phyloP scores from a whole-genome alignment of 2,113 vertebrate genomes.

The Neoarius graeffei region DNA sequence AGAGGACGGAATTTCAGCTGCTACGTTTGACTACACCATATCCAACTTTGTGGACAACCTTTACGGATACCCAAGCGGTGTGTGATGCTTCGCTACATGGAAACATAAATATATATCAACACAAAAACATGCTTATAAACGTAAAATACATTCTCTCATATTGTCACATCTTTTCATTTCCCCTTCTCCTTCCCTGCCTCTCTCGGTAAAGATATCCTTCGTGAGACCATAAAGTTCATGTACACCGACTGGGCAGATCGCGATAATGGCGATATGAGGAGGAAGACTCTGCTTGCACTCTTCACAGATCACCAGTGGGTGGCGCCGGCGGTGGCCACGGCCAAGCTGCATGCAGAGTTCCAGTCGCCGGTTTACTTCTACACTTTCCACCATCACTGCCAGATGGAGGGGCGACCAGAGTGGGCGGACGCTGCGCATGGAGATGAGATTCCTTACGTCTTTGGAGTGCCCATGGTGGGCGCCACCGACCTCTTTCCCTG shows the following conservation, averaged over 20 bases:
- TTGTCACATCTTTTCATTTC: conserved; percentile 7
- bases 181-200: conserved; percentile 13
- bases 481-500: conserved; percentile 95
- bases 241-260: conserved; percentile 97
- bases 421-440: conserved; percentile 94
- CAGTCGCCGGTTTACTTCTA: conserved; percentile 96
- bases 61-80: conserved; percentile 88
- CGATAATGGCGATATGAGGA: conserved; percentile 92
- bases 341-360: conserved; percentile 94
- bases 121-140: not conserved
- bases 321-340: conserved; percentile 90
- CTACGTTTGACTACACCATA: conserved; percentile 93
- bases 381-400: conserved; percentile 97
- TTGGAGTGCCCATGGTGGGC: conserved; percentile 93
- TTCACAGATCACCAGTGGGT: conserved; percentile 98
- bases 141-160: not conserved
- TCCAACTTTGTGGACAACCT: conserved; percentile 98
- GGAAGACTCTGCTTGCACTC: conserved; percentile 89
- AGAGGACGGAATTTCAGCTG: conserved; percentile 90
- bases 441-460: conserved; percentile 93
- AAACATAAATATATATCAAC: not conserved
- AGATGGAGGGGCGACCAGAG: conserved; percentile 89
- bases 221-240: conserved; percentile 98
- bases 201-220: conserved; percentile 83
- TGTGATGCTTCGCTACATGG: conserved; percentile 41